Evolutionary conservation across 2,888 invertebrate species (phyloP), one percentile per base, ranked within the genome.

Genomic region (Hoplodrina blanda): DNA sequence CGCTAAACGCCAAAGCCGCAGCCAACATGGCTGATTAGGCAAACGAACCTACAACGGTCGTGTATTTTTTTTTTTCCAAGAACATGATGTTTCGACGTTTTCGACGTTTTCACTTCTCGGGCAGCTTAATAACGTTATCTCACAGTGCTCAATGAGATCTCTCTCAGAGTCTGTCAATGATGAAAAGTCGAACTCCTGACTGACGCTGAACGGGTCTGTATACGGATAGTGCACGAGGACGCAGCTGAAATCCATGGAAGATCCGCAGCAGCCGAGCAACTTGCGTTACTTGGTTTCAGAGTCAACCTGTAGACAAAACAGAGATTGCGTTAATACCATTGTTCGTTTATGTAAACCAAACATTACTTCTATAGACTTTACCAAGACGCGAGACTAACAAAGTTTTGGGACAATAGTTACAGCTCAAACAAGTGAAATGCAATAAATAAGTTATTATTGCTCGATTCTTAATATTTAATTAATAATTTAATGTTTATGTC

Each of bases 61-160:
- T 74, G 17, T 76, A 25, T 73, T 82, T 87, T 87, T 87, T 88
- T 87, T 88, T 85, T 88, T 86, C 83, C 82, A 86, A 84, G 65
- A 82, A 81, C 71, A 77, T 79, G 62, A 71, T 73, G 65, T 77
- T 66, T 75, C 76, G 64, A 74, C 73, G 68, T 78, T 64, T 75
- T 76, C 76, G 33, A 49, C 56, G 63, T 62, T 79, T 92, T 96
- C 97, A 97, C 95, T 97, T 96, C 87, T 96, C 96, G 4, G 97
- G 97, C 61, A 97, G 90, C 90, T 97, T 96, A 77, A 97, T 96
- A 68, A 97, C 96, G 73, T 97, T 74, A 96, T 96, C 86, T 97
- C 97, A 86, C 97, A 97, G 88, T 97, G 97, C 79, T 97, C 97
- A 37, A 97, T 96, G 81, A 97, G 86, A 62, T 96, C 95, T 85